phyloP scores from a whole-genome alignment of 2,888 invertebrate species.

The Drosophila meridionalis region DNA sequence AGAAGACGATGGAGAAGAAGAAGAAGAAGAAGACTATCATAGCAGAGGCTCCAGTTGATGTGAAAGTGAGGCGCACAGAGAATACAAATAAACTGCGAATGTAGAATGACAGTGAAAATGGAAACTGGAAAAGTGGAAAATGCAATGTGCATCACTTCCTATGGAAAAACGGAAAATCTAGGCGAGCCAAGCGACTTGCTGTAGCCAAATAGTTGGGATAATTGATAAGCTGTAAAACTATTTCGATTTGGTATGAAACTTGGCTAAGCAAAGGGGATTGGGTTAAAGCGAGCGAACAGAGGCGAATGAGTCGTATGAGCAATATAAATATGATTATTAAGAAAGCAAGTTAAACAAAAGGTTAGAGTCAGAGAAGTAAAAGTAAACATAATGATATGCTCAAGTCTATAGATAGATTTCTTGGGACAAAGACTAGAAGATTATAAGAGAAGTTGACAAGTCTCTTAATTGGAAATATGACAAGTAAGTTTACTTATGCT shows the following conservation, averaged over 20 bases:
- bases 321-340: not conserved
- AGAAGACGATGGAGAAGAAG: constrained; percentile 52
- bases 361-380: not conserved
- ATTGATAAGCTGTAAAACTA: constrained; percentile 22
- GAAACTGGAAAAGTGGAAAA: constrained; percentile 27
- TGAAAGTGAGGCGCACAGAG: constrained; percentile 67
- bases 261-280: not conserved
- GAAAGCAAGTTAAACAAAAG: not conserved
- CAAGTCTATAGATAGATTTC: not conserved
- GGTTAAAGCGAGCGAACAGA: not conserved
- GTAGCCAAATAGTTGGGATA: constrained; percentile 19
- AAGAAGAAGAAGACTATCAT: constrained; percentile 46
- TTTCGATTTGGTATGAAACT: not conserved
- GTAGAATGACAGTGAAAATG: constrained; percentile 49
- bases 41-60: constrained; percentile 50
- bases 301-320: not conserved
- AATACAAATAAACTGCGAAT: constrained; percentile 50
- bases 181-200: constrained; percentile 1
- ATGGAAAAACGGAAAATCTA: constrained; percentile 34
- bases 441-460: not conserved
- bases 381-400: not conserved
- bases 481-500: no score
- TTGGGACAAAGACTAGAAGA: not conserved
- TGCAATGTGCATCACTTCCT: constrained; percentile 60
- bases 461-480: not conserved